A percentile compares a stretch with the other conserved stretches of the same genome.
These are phyloP conservation scores for Xiphophorus maculatus DNA, from an alignment of 2,113 vertebrate genomes.

Conservation along the genomic window DNA sequence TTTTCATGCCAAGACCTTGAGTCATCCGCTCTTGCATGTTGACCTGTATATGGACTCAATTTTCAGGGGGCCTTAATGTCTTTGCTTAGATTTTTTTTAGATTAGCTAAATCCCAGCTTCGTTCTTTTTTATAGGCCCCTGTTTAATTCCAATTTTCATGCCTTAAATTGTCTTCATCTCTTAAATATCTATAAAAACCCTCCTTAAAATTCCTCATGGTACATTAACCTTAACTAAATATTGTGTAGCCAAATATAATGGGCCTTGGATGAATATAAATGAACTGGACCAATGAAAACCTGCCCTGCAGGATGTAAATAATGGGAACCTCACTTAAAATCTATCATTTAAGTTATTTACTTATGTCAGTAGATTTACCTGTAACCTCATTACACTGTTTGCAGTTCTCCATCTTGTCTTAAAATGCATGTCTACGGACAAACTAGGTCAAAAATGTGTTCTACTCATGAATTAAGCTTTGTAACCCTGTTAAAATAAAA, in stretches of 20 bases:
- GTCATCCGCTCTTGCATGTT: slow-evolving; percentile 1
- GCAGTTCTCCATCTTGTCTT: background rate
- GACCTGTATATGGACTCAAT: background rate
- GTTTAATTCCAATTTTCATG: background rate
- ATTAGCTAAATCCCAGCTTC: background rate
- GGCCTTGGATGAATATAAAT: background rate
- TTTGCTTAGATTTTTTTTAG: background rate
- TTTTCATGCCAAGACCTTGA: background rate
- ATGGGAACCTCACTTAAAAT: slow-evolving; percentile 1
- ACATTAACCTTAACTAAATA: background rate
- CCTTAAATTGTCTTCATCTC: slow-evolving; percentile 14
- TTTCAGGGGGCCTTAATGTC: slow-evolving; percentile 8
- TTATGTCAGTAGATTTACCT: slow-evolving; percentile 6
- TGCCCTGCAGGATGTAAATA: slow-evolving; percentile 39
- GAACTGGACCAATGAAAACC: slow-evolving; percentile 10
- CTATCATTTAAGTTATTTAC: background rate
- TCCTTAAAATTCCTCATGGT: background rate
- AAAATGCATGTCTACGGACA: background rate
- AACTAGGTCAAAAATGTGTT: no score
- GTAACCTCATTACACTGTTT: slow-evolving; percentile 3
- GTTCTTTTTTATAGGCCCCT: background rate
- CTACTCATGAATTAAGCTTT: background rate
- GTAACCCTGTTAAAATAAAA: no score
- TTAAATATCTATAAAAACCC: background rate
- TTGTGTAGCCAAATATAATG: slow-evolving; percentile 20